Evolutionary conservation across 2,888 invertebrate species (phyloP).

Genomic region (Venusia cambrica): DNA sequence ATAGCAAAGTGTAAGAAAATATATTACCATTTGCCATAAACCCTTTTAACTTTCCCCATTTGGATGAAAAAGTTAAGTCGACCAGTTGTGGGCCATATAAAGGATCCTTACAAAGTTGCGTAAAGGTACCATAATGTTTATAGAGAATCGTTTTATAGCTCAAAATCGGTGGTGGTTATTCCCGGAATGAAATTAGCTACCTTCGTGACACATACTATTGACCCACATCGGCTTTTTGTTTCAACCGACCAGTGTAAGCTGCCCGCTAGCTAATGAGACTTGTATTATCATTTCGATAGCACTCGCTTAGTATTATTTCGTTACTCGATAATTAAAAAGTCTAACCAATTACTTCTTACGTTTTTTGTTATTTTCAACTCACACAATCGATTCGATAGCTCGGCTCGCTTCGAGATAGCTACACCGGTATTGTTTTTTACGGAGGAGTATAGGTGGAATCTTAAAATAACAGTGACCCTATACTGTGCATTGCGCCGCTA

Average conservation of each 20-base stretch:
- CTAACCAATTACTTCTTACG: no score
- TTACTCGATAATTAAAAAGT: no score
- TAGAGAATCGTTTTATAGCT: conserved; percentile 63
- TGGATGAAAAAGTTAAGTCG: conserved; percentile 44
- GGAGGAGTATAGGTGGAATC: no score
- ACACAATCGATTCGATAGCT: no score
- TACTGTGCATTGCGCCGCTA: no score
- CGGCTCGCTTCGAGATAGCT: no score
- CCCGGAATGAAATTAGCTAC: conserved; percentile 47
- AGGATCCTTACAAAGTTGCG: conserved; percentile 52
- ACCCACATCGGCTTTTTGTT: conserved; percentile 58
- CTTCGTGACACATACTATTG: conserved; percentile 63
- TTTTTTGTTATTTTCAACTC: no score
- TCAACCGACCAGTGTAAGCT: conserved; percentile 41
- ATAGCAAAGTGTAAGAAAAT: conserved; percentile 46
- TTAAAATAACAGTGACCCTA: no score
- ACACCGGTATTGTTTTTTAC: no score
- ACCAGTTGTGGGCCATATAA: conserved; percentile 37
- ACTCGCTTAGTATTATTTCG: conserved; percentile 12
- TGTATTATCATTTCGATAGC: conserved; percentile 25
- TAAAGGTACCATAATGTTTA: conserved; percentile 58
- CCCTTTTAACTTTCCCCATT: conserved; percentile 46
- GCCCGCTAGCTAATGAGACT: conserved; percentile 37
- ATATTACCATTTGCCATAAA: conserved; percentile 42
- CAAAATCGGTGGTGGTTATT: conserved; percentile 55